A percentile compares a stretch with the other conserved stretches of the same genome.
phyloP scores from a whole-genome alignment of 2,797 vertebrate species.

The Mus spretus region DNA sequence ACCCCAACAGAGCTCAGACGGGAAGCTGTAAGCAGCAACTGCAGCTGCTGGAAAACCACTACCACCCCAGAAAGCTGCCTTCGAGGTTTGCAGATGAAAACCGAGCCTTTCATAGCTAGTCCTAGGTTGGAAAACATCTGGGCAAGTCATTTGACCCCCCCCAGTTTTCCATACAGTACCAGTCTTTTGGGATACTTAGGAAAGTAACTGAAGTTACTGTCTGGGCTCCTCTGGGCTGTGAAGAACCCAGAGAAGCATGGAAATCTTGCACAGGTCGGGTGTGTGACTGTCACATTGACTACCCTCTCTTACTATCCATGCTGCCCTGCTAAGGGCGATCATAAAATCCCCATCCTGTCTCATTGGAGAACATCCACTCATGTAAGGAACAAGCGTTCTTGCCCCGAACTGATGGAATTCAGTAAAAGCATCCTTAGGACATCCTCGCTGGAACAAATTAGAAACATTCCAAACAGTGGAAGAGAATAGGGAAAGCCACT shows the following conservation, averaged over 20 bases:
- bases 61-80: background rate
- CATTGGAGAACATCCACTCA: slow-evolving; percentile 3
- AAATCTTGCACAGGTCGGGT: background rate
- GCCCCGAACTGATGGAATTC: background rate
- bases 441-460: slow-evolving; percentile 14
- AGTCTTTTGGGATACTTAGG: background rate
- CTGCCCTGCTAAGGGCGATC: background rate
- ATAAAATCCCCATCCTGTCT: background rate
- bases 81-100: background rate
- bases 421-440: slow-evolving; percentile 40
- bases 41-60: background rate
- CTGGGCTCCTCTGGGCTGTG: background rate
- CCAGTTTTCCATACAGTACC: background rate
- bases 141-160: background rate
- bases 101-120: background rate
- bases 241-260: background rate
- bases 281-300: background rate
- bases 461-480: slow-evolving; percentile 15
- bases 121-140: slow-evolving; percentile 6
- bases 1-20: no score
- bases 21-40: background rate
- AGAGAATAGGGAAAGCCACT: background rate
- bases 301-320: background rate
- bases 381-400: background rate
- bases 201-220: background rate